These are phyloP conservation scores for Lophochroa leadbeateri DNA, from an alignment of 2,113 vertebrate genomes.

Conservation along the genomic window DNA sequence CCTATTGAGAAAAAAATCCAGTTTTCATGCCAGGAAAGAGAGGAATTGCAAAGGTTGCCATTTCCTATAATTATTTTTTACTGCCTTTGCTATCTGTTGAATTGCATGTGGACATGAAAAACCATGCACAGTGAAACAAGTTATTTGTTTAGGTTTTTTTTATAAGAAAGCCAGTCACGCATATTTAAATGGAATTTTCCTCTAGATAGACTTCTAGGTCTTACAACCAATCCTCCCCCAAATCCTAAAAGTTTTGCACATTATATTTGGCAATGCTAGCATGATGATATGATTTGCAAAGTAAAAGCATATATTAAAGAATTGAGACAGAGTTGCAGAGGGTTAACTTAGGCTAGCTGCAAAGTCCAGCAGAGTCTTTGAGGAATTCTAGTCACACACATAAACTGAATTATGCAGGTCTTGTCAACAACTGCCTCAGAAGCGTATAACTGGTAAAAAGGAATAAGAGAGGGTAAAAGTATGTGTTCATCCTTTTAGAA, in stretches of 20 bases:
- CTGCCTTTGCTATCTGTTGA: not conserved
- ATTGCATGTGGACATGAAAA: not conserved
- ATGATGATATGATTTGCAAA: not conserved
- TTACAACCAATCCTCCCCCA: not conserved
- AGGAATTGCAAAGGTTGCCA: not conserved
- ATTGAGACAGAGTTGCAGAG: not conserved
- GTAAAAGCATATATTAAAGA: not conserved
- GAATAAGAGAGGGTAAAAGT: constrained; percentile 55
- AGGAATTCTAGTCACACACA: constrained; percentile 69
- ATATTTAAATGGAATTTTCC: not conserved
- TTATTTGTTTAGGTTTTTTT: not conserved
- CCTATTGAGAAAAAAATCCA: constrained; percentile 20
- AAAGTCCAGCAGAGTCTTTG: constrained; percentile 5
- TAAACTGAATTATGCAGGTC: constrained; percentile 72
- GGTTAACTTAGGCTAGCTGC: not conserved
- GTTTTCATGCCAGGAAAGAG: constrained; percentile 7
- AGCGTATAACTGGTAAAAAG: constrained; percentile 45
- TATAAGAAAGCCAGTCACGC: not conserved
- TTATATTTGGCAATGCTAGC: not conserved
- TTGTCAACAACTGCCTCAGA: constrained; percentile 67
- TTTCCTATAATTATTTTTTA: constrained; percentile 52
- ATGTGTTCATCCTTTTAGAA: constrained; percentile 62
- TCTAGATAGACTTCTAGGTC: not conserved
- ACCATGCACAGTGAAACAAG: not conserved
- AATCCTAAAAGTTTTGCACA: not conserved